Conservation (phyloP, 2,113 vertebrate species). For the Rhadina sibilatrix region DNA sequence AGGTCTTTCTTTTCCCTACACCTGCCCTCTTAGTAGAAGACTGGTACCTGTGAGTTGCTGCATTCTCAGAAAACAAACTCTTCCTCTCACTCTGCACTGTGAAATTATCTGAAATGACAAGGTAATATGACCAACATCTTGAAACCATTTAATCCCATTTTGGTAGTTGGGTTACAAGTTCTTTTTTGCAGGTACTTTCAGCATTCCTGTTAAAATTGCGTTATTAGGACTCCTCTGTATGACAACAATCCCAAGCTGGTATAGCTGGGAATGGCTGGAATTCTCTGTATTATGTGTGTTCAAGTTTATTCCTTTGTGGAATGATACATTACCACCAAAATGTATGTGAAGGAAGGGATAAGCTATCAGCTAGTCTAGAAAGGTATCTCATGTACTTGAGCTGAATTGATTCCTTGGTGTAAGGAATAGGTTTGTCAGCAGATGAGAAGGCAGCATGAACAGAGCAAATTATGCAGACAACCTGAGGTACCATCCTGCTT, state of each 20-base stretch:
- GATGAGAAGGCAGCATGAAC: neutral
- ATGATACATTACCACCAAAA: neutral
- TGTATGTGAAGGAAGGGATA: neutral
- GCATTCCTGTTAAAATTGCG: neutral
- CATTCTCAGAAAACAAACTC: neutral
- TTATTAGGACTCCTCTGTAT: neutral
- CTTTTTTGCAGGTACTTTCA: neutral
- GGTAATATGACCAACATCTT: rapidly evolving
- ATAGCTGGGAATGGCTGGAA: neutral
- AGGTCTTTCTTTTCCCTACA: neutral
- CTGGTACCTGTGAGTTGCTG: rapidly evolving
- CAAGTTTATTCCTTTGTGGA: neutral
- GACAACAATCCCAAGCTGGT: neutral
- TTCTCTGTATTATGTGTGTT: neutral
- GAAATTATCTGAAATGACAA: neutral
- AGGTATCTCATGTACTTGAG: neutral
- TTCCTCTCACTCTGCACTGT: neutral
- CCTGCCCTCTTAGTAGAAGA: too few species aligned
- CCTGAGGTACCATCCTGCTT: neutral
- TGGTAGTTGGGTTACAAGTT: neutral
- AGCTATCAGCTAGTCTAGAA: neutral
- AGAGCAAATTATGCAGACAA: neutral
- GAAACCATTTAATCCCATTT: neutral
- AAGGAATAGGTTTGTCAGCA: neutral
- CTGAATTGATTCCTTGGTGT: neutral